Percentiles rank a stretch among this genome's conserved stretches.
phyloP scores from a whole-genome alignment of 2,113 vertebrate genomes.

The Microcebus jonahi region DNA sequence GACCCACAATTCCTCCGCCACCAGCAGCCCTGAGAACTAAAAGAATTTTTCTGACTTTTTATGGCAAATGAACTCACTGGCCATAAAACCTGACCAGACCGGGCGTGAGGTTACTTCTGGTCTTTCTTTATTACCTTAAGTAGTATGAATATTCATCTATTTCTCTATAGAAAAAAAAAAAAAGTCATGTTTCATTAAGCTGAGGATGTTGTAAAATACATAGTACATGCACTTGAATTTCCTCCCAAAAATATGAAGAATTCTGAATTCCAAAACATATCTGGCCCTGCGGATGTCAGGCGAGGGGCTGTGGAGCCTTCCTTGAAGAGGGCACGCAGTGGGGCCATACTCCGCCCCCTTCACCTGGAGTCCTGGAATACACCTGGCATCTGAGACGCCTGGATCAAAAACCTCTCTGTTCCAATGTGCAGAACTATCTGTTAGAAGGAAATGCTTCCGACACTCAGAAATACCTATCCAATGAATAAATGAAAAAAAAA shows the following conservation, averaged over 20 bases:
- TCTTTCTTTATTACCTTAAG: no score
- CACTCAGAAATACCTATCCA: not conserved
- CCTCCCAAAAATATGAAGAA: not conserved
- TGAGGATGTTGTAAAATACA: fast-evolving
- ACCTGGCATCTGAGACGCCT: no score
- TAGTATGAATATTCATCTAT: fast-evolving
- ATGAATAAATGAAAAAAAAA: not conserved
- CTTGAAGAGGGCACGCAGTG: fast-evolving
- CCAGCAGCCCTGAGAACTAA: not conserved
- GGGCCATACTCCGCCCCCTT: fast-evolving
- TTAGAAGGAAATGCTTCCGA: not conserved
- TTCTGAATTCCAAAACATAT: not conserved
- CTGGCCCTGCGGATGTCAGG: not conserved
- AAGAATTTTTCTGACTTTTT: fast-evolving
- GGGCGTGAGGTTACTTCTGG: fast-evolving
- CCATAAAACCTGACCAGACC: not conserved
- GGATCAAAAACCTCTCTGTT: not conserved
- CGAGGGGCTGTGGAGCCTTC: not conserved
- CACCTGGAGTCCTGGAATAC: not conserved
- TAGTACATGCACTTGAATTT: fast-evolving
- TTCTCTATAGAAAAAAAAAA: not conserved
- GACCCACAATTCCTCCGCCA: not conserved
- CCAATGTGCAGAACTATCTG: fast-evolving
- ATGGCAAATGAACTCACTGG: not conserved
- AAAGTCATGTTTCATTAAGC: not conserved